Evolutionary conservation across 1,140 invertebrate species (phyloP).

Genomic region (Zaprionus davidi): DNA sequence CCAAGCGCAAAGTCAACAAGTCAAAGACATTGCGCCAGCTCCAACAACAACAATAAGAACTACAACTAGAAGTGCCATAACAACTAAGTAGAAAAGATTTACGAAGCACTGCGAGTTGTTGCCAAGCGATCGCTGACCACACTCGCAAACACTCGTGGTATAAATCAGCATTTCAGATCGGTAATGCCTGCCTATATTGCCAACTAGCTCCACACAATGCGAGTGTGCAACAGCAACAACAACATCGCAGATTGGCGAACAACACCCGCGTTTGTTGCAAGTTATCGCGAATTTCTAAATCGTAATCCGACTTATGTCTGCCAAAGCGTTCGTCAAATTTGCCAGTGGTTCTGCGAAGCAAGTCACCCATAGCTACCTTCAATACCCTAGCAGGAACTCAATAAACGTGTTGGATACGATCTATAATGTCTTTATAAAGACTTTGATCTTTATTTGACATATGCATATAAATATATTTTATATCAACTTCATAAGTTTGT

Average conservation of each 20-base stretch:
- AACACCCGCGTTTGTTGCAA: conserved; percentile 43
- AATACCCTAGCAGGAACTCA: conserved; percentile 18
- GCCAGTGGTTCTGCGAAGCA: conserved; percentile 22
- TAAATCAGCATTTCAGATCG: conserved; percentile 68
- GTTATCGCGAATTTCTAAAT: conserved; percentile 60
- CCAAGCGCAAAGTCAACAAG: conserved; percentile 72
- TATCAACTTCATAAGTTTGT: no score
- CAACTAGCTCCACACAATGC: conserved; percentile 21
- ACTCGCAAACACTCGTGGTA: conserved; percentile 55
- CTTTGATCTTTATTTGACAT: background rate
- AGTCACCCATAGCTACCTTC: background rate
- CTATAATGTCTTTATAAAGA: background rate
- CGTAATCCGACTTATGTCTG: conserved; percentile 34
- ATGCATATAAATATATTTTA: no score
- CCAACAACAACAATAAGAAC: conserved; percentile 15
- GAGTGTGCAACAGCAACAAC: conserved; percentile 20
- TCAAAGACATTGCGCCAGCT: conserved; percentile 70
- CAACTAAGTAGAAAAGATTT: conserved; percentile 22
- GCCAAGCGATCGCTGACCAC: conserved; percentile 64
- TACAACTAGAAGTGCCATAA: background rate
- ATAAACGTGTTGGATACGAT: background rate
- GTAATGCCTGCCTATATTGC: conserved; percentile 54
- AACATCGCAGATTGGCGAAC: background rate
- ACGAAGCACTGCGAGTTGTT: conserved; percentile 47
- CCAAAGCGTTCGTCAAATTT: conserved; percentile 49